phyloP scores from a whole-genome alignment of 2,797 vertebrate genomes.

The Phrynocephalus guinanensis region DNA sequence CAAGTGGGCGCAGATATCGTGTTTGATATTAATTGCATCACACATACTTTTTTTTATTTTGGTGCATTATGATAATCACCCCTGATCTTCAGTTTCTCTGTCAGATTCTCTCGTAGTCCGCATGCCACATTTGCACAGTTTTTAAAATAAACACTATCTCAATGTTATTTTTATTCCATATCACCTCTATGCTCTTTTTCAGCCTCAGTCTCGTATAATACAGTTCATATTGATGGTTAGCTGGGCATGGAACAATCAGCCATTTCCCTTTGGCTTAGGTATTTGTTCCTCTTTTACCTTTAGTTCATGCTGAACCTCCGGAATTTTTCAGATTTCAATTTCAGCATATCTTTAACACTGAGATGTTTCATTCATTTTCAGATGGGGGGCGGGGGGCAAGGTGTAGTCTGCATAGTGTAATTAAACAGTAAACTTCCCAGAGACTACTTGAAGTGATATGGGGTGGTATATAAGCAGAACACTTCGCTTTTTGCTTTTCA shows the following conservation, averaged over 20 bases:
- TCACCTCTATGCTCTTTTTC: neutral
- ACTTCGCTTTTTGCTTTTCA: too few relatives aligned
- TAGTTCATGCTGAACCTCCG: too few relatives aligned
- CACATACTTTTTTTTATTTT: neutral
- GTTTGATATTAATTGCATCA: neutral
- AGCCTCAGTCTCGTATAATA: neutral
- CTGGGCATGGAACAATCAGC: neutral
- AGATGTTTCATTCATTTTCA: too few relatives aligned
- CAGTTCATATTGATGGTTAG: neutral
- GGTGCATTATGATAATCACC: neutral
- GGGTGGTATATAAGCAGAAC: too few relatives aligned
- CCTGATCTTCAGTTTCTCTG: neutral
- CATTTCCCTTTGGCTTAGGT: neutral
- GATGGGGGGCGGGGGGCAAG: too few relatives aligned
- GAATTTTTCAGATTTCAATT: too few relatives aligned
- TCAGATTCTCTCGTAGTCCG: neutral
- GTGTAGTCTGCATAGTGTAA: too few relatives aligned
- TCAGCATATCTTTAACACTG: too few relatives aligned
- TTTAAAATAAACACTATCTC: neutral
- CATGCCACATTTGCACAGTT: neutral
- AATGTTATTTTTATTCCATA: neutral
- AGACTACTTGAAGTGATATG: too few relatives aligned
- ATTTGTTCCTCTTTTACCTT: neutral
- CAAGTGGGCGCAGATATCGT: conserved; percentile 48
- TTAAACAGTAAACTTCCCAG: too few relatives aligned